Conservation (phyloP, 2,888 invertebrate genomes). For the Mythimna albipuncta region DNA sequence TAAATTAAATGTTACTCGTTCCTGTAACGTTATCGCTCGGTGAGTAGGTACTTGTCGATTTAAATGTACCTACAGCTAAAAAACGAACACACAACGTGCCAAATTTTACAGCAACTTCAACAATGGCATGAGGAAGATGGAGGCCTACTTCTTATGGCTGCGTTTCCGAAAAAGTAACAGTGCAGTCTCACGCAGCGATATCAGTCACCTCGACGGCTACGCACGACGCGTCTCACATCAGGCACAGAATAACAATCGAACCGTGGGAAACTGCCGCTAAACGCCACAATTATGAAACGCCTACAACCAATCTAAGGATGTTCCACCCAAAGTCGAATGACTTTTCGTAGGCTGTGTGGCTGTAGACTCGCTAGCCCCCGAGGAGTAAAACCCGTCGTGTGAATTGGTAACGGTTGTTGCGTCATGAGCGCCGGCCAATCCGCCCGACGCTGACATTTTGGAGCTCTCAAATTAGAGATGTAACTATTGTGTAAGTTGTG, state of each 20-base stretch:
- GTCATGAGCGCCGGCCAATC: slow-evolving; percentile 70
- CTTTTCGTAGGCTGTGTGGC: slow-evolving; percentile 42
- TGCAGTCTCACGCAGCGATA: slow-evolving; percentile 72
- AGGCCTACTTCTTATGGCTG: slow-evolving; percentile 42
- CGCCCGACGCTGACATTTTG: slow-evolving; percentile 73
- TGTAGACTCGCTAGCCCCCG: slow-evolving; percentile 56
- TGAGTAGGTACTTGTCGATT: slow-evolving; percentile 6
- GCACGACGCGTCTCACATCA: slow-evolving; percentile 78
- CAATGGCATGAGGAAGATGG: slow-evolving; percentile 44
- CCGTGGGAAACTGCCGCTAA: slow-evolving; percentile 85
- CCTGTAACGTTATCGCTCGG: slow-evolving; percentile 4
- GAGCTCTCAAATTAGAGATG: slow-evolving; percentile 70
- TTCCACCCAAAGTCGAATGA: slow-evolving; percentile 73
- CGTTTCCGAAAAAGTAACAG: slow-evolving; percentile 77
- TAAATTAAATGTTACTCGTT: slow-evolving; percentile 21
- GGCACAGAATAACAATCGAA: slow-evolving; percentile 85
- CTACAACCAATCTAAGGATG: slow-evolving; percentile 75
- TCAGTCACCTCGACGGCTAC: slow-evolving; percentile 72
- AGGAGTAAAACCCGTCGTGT: slow-evolving; percentile 76
- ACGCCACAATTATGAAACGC: slow-evolving; percentile 82
- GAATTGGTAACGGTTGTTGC: slow-evolving; percentile 82
- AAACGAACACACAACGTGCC: slow-evolving; percentile 7
- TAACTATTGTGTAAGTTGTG: slow-evolving; percentile 66
- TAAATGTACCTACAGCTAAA: not conserved
- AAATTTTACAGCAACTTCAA: slow-evolving; percentile 31